These are phyloP conservation scores for Notarius quadriscutis DNA, from an alignment of 2,113 vertebrate genomes.

Conservation along the genomic window DNA sequence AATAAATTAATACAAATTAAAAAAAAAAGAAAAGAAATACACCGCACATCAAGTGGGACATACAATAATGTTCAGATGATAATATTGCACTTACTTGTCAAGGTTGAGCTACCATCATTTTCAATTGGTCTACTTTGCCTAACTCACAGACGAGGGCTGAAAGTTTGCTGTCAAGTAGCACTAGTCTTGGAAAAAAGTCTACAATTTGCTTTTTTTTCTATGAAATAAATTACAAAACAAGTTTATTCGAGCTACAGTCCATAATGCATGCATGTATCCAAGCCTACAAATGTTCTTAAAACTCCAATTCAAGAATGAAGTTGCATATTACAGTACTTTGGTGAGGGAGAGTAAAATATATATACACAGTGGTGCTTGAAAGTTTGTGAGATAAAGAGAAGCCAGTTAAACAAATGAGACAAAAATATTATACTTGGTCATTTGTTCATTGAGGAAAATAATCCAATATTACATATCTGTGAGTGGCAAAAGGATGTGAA, in stretches of 20 bases:
- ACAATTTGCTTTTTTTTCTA: background rate
- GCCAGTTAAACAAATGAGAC: conserved; percentile 1
- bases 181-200: background rate
- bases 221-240: conserved; percentile 63
- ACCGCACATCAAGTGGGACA: background rate
- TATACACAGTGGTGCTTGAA: too few relatives aligned
- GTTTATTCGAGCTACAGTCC: conserved; percentile 66
- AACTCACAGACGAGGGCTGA: background rate
- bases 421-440: too few relatives aligned
- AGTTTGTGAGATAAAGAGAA: too few relatives aligned
- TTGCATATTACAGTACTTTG: conserved; percentile 72
- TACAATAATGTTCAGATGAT: background rate
- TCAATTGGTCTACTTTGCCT: conserved; percentile 46
- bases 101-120: background rate
- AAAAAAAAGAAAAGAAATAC: background rate
- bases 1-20: background rate
- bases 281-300: conserved; percentile 39
- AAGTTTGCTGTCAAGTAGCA: conserved; percentile 2
- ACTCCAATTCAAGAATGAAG: conserved; percentile 54
- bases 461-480: too few relatives aligned
- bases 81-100: conserved; percentile 35
- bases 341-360: conserved; percentile 60
- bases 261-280: conserved; percentile 67
- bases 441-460: too few relatives aligned
- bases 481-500: too few relatives aligned